A percentile compares a stretch with the other conserved stretches of the same genome.
These are phyloP conservation scores for Cettia cetti DNA, from an alignment of 2,113 vertebrate genomes.

Conservation along the genomic window DNA sequence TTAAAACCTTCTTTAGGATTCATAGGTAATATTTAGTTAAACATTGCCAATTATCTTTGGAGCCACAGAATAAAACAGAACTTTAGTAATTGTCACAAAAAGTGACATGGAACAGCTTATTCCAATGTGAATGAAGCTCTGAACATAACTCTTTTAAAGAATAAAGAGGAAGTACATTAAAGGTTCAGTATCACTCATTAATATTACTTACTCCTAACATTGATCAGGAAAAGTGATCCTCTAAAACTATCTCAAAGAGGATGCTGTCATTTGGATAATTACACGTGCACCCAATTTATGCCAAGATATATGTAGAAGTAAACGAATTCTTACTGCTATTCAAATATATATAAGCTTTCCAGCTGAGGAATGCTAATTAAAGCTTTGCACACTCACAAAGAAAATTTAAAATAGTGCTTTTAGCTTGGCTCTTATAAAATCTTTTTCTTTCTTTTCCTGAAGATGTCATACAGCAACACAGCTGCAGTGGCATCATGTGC, in stretches of 20 bases:
- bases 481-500: constrained; percentile 34
- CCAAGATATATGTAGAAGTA: background rate
- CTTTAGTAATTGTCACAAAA: background rate
- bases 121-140: background rate
- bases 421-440: constrained; percentile 61
- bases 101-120: background rate
- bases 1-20: background rate
- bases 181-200: background rate
- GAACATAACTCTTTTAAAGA: background rate
- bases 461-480: constrained; percentile 32
- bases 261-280: constrained; percentile 14
- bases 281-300: background rate
- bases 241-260: background rate
- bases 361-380: constrained; percentile 7
- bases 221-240: background rate
- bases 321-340: constrained; percentile 6
- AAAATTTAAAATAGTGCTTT: constrained; percentile 19
- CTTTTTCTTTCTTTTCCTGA: constrained; percentile 22
- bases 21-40: constrained; percentile 28
- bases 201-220: background rate
- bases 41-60: background rate
- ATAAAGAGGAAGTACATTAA: background rate
- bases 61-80: background rate
- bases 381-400: constrained; percentile 19
- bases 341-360: constrained; percentile 30